These are phyloP conservation scores for Lithobates sylvaticus DNA, from an alignment of 2,797 vertebrate genomes.

Conservation along the genomic window DNA sequence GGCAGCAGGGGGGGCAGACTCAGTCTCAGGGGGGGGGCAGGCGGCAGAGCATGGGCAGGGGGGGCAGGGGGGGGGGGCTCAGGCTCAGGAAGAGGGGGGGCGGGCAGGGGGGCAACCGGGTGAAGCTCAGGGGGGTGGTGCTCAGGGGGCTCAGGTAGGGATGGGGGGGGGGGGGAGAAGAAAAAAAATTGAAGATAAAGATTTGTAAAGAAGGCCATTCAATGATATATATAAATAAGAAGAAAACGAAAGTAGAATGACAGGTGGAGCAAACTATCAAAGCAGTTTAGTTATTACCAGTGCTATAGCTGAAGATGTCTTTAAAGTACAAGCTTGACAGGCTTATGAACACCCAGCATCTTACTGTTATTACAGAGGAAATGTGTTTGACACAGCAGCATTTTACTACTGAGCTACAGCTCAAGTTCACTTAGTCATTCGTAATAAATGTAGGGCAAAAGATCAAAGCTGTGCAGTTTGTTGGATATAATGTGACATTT, in stretches of 20 bases:
- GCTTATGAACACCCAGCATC: slow-evolving; percentile 19
- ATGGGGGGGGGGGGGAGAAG: no score
- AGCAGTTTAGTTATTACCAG: slow-evolving; percentile 16
- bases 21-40: no score
- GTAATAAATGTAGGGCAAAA: slow-evolving; percentile 34
- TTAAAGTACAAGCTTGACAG: slow-evolving; percentile 25
- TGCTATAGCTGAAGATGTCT: slow-evolving; percentile 33
- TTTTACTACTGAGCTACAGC: slow-evolving; percentile 23
- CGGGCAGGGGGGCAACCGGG: no score
- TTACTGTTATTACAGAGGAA: slow-evolving; percentile 10
- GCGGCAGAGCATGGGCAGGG: no score
- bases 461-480: slow-evolving; percentile 28
- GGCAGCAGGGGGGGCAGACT: no score
- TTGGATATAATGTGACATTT: slow-evolving; percentile 38
- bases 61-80: no score
- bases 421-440: slow-evolving; percentile 26
- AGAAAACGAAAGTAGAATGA: not conserved
- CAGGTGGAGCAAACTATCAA: not conserved
- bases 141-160: no score
- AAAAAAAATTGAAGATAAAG: not conserved
- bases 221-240: not conserved
- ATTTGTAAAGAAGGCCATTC: not conserved
- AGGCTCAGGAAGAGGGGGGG: no score
- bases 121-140: no score
- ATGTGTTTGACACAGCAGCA: slow-evolving; percentile 20